Evolutionary conservation across 2,797 vertebrate genomes (phyloP).

Genomic region (Tenualosa ilisha): DNA sequence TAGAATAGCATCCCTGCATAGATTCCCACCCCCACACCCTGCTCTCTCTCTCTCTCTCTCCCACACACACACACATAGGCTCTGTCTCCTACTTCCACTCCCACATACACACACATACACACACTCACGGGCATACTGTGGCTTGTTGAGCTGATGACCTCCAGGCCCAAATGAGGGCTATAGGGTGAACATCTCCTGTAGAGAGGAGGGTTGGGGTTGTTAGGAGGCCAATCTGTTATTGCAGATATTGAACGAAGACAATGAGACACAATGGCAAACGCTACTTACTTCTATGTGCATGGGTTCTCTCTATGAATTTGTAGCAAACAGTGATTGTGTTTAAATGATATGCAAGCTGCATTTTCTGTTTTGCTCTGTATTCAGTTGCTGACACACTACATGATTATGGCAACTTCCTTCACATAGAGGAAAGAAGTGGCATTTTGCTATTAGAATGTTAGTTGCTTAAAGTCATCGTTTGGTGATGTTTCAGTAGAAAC

Average conservation of each 20-base stretch:
- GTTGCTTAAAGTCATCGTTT: not conserved
- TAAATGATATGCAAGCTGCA: too few relatives aligned
- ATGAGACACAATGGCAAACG: not conserved
- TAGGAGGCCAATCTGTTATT: slow-evolving; percentile 55
- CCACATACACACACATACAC: slow-evolving; percentile 2
- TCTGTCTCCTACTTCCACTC: not conserved
- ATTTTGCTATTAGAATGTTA: not conserved
- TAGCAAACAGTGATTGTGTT: too few relatives aligned
- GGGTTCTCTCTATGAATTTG: too few relatives aligned
- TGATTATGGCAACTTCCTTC: not conserved
- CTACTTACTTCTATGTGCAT: too few relatives aligned
- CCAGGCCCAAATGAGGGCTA: not conserved
- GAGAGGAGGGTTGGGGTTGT: slow-evolving; percentile 22
- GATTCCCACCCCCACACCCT: slow-evolving; percentile 65
- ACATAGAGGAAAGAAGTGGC: not conserved
- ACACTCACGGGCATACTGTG: slow-evolving; percentile 36
- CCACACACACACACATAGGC: slow-evolving; percentile 20
- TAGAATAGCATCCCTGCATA: slow-evolving; percentile 68
- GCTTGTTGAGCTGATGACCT: slow-evolving; percentile 22
- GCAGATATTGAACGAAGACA: not conserved
- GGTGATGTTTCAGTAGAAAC: slow-evolving; percentile 64
- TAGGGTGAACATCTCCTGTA: not conserved
- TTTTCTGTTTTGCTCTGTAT: too few relatives aligned
- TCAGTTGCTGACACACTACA: too few relatives aligned
- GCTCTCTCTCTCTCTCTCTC: slow-evolving; percentile 45